These are phyloP conservation scores for Pachycephus smyrnensis DNA, from an alignment of 2,888 invertebrate genomes.

Conservation along the genomic window DNA sequence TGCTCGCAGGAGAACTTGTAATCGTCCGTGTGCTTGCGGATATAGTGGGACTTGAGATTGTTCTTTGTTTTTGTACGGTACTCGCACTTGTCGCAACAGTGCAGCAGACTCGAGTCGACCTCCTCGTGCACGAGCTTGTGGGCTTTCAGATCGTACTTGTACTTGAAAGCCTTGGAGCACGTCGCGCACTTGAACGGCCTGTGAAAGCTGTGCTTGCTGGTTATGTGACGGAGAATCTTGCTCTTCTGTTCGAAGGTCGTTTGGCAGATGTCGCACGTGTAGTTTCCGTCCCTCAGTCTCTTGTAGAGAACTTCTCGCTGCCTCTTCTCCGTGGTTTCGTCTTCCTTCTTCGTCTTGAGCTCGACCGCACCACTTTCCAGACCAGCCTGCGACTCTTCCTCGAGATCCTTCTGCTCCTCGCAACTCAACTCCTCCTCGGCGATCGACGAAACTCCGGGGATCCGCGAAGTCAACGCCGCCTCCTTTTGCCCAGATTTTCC, in stretches of 20 bases:
- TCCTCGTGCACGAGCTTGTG: conserved; percentile 42
- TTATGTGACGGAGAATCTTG: conserved; percentile 48
- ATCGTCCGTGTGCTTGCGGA: conserved; percentile 47
- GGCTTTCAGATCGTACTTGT: conserved; percentile 50
- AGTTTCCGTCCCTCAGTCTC: conserved; percentile 38
- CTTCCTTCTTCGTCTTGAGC: conserved; percentile 8
- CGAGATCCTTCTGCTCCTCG: background rate
- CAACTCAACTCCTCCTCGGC: background rate
- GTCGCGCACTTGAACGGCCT: conserved; percentile 44
- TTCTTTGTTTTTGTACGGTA: conserved; percentile 47
- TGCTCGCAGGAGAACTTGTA: conserved; percentile 51
- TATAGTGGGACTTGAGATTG: conserved; percentile 48
- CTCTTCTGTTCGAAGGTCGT: conserved; percentile 43
- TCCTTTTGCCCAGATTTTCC: background rate
- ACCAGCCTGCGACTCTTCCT: background rate
- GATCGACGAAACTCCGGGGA: background rate
- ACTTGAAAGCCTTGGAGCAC: conserved; percentile 48
- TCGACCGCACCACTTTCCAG: background rate
- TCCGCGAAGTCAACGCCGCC: background rate
- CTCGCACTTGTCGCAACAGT: conserved; percentile 51
- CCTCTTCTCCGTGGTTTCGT: background rate
- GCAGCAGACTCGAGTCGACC: conserved; percentile 32
- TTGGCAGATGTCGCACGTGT: conserved; percentile 39
- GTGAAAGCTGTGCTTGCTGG: conserved; percentile 49
- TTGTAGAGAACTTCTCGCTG: conserved; percentile 32